These are phyloP conservation scores for Torymus tubicola DNA, from an alignment of 2,888 invertebrate species.

Conservation along the genomic window DNA sequence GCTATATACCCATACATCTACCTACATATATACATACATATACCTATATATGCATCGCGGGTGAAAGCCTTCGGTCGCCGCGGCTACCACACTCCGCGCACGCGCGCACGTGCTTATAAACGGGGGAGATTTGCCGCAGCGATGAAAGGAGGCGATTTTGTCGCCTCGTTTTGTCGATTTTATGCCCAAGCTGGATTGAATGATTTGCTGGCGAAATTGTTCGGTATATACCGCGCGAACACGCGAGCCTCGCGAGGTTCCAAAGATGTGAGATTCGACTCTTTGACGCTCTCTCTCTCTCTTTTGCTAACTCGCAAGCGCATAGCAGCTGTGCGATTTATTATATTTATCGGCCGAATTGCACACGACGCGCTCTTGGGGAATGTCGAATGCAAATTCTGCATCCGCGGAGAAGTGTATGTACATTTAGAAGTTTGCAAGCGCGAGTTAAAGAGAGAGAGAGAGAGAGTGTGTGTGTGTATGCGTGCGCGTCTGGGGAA, in stretches of 20 bases:
- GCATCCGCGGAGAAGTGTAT: not conserved
- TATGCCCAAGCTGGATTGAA: conserved; percentile 15
- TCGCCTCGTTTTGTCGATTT: conserved; percentile 49
- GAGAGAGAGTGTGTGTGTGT: too few species aligned
- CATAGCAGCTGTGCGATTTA: not conserved
- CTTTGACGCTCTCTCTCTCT: conserved; percentile 5
- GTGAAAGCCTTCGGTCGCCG: too few species aligned
- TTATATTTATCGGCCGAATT: conserved; percentile 42
- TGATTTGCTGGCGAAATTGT: conserved; percentile 40
- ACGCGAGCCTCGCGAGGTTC: not conserved
- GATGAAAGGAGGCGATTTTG: conserved; percentile 45
- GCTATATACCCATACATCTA: too few species aligned
- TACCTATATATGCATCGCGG: too few species aligned
- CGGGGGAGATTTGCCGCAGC: not conserved
- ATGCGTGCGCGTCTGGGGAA: conserved; percentile 26
- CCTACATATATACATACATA: too few species aligned
- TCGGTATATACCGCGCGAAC: conserved; percentile 1
- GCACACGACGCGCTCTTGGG: conserved; percentile 27
- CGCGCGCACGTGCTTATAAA: too few species aligned
- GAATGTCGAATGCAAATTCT: conserved; percentile 50
- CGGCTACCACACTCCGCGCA: too few species aligned
- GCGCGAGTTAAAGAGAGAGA: too few species aligned
- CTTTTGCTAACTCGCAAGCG: too few species aligned
- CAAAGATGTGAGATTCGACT: conserved; percentile 38
- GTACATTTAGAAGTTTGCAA: not conserved